Evolutionary conservation across 2,113 vertebrate genomes (phyloP).

Genomic region (Gymnobelideus leadbeateri): DNA sequence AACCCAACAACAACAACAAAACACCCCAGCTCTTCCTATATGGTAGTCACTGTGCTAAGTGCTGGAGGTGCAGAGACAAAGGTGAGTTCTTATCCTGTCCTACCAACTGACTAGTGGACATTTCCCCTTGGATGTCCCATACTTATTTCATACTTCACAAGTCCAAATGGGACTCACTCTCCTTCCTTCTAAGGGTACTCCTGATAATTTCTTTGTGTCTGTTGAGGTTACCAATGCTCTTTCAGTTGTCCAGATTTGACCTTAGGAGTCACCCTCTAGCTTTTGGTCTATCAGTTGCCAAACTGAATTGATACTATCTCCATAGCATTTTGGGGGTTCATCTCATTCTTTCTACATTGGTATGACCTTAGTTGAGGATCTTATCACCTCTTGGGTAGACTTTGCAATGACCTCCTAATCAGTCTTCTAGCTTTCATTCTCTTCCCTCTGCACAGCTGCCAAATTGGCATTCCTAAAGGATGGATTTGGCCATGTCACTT

Average conservation of each 20-base stretch:
- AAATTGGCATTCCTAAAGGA: background rate
- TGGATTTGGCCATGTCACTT: background rate
- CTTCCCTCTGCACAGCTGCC: background rate
- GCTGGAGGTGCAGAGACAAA: background rate
- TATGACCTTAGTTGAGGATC: background rate
- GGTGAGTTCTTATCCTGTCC: background rate
- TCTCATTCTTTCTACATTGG: background rate
- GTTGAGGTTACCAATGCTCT: background rate
- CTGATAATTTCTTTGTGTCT: background rate
- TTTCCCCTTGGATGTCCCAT: background rate
- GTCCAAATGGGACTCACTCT: background rate
- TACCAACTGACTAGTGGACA: background rate
- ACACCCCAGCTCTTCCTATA: background rate
- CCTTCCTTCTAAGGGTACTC: background rate
- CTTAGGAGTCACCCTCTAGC: background rate
- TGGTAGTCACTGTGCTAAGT: background rate
- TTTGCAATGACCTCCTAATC: background rate
- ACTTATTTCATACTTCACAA: background rate
- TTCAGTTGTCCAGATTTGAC: background rate
- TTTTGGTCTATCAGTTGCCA: background rate
- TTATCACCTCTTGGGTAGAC: background rate
- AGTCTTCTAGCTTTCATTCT: background rate
- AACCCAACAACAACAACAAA: too few relatives aligned
- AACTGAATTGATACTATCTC: background rate
- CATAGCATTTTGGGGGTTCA: constrained; percentile 3